Conservation (phyloP, 2,888 invertebrate genomes). For the Drosophila austrosaltans region DNA sequence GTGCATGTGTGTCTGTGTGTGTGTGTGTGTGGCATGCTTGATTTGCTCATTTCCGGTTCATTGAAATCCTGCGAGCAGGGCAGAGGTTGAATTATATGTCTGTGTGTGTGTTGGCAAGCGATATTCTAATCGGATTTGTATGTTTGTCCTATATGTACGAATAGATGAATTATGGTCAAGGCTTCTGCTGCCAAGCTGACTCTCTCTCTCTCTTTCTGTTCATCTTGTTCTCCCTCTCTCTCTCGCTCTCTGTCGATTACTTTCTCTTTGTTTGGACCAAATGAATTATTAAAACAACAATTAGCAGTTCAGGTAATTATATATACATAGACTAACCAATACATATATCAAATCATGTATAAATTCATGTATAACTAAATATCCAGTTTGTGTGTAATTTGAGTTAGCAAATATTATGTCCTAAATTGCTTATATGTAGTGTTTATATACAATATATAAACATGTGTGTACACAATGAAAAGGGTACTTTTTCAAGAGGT, state of each 20-base stretch:
- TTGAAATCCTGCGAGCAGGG: slow-evolving; percentile 53
- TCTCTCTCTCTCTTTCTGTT: neutral
- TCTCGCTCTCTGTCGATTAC: neutral
- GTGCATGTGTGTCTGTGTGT: slow-evolving; percentile 25
- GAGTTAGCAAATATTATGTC: slow-evolving; percentile 14
- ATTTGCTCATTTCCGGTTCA: slow-evolving; percentile 76
- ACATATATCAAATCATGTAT: slow-evolving; percentile 24
- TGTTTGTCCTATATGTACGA: slow-evolving; percentile 50
- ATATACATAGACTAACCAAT: slow-evolving; percentile 28
- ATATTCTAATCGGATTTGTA: slow-evolving; percentile 75
- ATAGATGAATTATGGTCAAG: slow-evolving; percentile 45
- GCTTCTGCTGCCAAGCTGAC: slow-evolving; percentile 20
- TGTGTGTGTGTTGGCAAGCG: slow-evolving; percentile 54
- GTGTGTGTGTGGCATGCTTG: slow-evolving; percentile 55
- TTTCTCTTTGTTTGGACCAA: slow-evolving; percentile 11
- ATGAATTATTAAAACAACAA: slow-evolving; percentile 72
- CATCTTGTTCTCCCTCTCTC: neutral
- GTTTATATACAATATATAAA: neutral
- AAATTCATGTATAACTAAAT: slow-evolving; percentile 44
- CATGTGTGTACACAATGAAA: neutral
- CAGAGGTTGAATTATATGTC: slow-evolving; percentile 31
- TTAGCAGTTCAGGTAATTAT: slow-evolving; percentile 59
- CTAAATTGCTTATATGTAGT: slow-evolving; percentile 14
- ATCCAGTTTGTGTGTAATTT: slow-evolving; percentile 27
- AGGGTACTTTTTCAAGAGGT: neutral